Percentiles rank a stretch among this genome's conserved stretches.
Conservation (phyloP, 2,888 invertebrate genomes). For the Lasioglossum pauxillum region DNA sequence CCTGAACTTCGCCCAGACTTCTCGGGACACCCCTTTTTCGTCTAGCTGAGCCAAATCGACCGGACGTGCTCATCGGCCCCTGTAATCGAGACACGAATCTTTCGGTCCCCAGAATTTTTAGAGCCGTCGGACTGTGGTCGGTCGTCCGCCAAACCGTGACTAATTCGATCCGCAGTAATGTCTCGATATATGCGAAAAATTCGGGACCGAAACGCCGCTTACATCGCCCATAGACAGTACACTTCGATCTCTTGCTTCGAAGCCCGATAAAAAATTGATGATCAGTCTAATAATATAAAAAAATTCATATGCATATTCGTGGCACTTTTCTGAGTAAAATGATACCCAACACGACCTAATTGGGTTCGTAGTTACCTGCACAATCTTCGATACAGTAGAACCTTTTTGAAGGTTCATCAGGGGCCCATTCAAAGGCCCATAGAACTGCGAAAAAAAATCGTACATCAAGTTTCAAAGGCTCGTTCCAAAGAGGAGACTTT, state of each 20-base stretch:
- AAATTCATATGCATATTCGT: too few species aligned
- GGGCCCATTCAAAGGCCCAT: too few species aligned
- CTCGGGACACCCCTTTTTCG: conserved; percentile 71
- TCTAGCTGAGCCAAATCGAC: conserved; percentile 67
- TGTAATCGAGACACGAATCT: conserved; percentile 70
- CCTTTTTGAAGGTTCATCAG: background rate
- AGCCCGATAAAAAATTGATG: background rate
- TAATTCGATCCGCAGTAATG: conserved; percentile 4
- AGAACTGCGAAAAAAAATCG: too few species aligned
- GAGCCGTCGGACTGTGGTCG: conserved; percentile 18
- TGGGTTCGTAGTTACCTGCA: rapidly evolving
- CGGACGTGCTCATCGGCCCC: conserved; percentile 68
- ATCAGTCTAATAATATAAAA: too few species aligned
- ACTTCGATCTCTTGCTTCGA: background rate
- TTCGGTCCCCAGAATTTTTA: conserved; percentile 39
- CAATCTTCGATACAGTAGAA: background rate
- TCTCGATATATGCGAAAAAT: conserved; percentile 6
- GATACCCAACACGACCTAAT: background rate
- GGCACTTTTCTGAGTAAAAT: background rate
- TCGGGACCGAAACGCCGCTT: background rate
- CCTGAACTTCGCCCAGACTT: conserved; percentile 54
- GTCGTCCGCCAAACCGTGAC: background rate
- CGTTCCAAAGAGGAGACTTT: background rate
- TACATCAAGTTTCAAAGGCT: background rate
- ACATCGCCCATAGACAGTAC: background rate